phyloP scores from a whole-genome alignment of 2,797 vertebrate genomes.

The Pangasius krempfi region DNA sequence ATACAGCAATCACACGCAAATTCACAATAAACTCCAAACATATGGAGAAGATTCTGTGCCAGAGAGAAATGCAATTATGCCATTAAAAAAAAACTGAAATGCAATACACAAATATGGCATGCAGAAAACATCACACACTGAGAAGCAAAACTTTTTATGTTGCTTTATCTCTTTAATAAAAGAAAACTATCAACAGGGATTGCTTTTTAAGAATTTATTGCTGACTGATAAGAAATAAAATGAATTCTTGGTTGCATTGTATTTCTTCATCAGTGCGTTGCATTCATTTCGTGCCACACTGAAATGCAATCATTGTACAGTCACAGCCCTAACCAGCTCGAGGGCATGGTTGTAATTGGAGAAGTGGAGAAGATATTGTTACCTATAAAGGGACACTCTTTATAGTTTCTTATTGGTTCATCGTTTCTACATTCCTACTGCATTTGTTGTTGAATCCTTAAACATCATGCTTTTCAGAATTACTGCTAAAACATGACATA shows the following conservation, averaged over 20 bases:
- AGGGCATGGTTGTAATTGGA: neutral
- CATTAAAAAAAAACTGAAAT: too few relatives aligned
- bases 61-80: too few relatives aligned
- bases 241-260: neutral
- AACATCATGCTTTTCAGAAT: neutral
- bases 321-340: neutral
- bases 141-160: too few relatives aligned
- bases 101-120: neutral
- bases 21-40: neutral
- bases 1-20: neutral
- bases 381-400: neutral
- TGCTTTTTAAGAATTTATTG: neutral
- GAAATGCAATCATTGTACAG: neutral
- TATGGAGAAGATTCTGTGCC: too few relatives aligned
- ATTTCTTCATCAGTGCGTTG: neutral
- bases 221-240: neutral
- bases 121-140: too few relatives aligned
- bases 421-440: neutral
- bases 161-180: too few relatives aligned
- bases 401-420: neutral
- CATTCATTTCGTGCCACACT: neutral
- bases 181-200: too few relatives aligned
- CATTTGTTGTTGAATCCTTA: neutral
- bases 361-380: neutral
- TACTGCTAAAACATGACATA: neutral